phyloP scores from a whole-genome alignment of 2,797 vertebrate species.

The Pangasius mekongensis region DNA sequence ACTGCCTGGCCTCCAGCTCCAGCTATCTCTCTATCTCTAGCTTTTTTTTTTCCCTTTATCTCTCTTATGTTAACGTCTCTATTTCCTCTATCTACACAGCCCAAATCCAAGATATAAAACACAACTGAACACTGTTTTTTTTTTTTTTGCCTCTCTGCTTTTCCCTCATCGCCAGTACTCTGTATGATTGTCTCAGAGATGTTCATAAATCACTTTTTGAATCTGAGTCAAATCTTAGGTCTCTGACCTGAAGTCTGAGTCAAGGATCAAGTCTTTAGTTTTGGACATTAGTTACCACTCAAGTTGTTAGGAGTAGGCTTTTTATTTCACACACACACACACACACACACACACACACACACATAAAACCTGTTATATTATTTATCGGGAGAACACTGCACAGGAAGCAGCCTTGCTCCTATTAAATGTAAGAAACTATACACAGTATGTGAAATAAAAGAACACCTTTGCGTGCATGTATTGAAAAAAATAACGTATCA shows the following conservation, averaged over 20 bases:
- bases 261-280: background rate
- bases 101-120: constrained; percentile 15
- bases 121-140: background rate
- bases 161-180: background rate
- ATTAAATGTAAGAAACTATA: constrained; percentile 7
- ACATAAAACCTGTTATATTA: background rate
- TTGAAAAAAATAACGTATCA: background rate
- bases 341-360: background rate
- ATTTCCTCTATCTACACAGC: constrained; percentile 19
- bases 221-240: background rate
- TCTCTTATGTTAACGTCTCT: constrained; percentile 15
- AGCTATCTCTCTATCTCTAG: constrained; percentile 22
- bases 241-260: background rate
- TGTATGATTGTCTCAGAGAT: background rate
- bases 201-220: constrained; percentile 8
- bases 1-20: constrained; percentile 14
- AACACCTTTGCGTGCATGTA: background rate
- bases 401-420: background rate
- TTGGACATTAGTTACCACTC: background rate
- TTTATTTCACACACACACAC: constrained; percentile 1
- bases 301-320: background rate
- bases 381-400: background rate
- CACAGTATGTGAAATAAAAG: background rate
- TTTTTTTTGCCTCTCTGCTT: background rate
- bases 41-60: constrained; percentile 12